Evolutionary conservation across 2,113 vertebrate species (phyloP).

Genomic region (Corapipo altera): DNA sequence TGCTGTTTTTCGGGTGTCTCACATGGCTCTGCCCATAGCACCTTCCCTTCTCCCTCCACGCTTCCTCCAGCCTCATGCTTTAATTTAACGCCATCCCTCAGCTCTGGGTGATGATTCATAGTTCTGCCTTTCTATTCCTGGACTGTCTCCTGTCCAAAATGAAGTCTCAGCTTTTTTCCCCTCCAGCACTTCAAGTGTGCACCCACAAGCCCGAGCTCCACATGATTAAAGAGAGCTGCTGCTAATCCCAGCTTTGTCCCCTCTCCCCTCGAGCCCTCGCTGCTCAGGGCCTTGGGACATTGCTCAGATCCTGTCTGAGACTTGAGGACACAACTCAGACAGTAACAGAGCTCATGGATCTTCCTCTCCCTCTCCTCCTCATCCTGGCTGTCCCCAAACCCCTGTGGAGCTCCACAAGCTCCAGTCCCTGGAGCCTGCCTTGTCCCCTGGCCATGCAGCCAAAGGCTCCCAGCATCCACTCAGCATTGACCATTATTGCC

Average conservation of each 20-base stretch:
- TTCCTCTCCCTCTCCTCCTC: not conserved
- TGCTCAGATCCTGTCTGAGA: not conserved
- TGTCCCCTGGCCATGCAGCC: not conserved
- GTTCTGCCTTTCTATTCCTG: conserved; percentile 60
- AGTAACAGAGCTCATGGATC: not conserved
- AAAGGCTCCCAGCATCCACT: not conserved
- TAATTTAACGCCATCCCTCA: conserved; percentile 1
- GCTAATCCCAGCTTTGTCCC: conserved; percentile 4
- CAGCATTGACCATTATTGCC: fast-evolving
- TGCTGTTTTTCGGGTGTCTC: not conserved
- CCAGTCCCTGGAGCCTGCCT: not conserved
- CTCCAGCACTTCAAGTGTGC: conserved; percentile 27
- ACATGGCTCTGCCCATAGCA: not conserved
- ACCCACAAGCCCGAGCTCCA: not conserved
- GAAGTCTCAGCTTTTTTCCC: conserved; percentile 49
- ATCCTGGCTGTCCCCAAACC: not conserved
- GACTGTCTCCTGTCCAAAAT: conserved; percentile 56
- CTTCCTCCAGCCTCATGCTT: not conserved
- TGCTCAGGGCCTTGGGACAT: not conserved
- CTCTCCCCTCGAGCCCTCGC: not conserved
- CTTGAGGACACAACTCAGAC: not conserved
- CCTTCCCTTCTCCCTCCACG: not conserved
- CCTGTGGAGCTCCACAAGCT: not conserved
- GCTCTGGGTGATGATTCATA: conserved; percentile 43
- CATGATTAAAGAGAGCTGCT: not conserved